These are phyloP conservation scores for Tetrapedia diversipes DNA, from an alignment of 2,888 invertebrate genomes.

Conservation along the genomic window DNA sequence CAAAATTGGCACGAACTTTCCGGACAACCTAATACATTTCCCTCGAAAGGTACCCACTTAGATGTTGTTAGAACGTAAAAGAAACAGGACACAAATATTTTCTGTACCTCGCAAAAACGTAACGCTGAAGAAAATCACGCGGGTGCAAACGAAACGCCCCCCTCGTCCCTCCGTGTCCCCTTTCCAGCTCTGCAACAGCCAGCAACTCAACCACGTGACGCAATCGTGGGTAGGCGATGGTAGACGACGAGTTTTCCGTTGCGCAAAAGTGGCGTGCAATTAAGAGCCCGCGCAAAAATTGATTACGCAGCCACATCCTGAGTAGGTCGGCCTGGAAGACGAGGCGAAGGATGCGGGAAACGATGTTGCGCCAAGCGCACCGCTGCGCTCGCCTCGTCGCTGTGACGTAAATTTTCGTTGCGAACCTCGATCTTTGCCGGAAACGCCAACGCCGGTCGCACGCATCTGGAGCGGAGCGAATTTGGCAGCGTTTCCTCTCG, in stretches of 20 bases:
- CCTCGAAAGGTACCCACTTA: too few species aligned
- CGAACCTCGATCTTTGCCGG: conserved; percentile 24
- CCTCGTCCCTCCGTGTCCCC: background rate
- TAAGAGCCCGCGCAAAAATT: conserved; percentile 42
- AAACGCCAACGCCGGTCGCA: conserved; percentile 14
- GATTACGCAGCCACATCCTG: conserved; percentile 56
- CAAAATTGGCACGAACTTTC: too few species aligned
- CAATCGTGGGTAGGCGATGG: conserved; percentile 11
- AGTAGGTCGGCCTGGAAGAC: conserved; percentile 27
- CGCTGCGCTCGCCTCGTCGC: conserved; percentile 23
- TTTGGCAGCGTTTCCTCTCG: conserved; percentile 19
- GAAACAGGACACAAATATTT: too few species aligned
- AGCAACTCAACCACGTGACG: background rate
- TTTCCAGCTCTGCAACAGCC: conserved; percentile 4
- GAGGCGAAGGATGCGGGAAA: conserved; percentile 46
- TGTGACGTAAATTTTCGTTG: conserved; percentile 40
- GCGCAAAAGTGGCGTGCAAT: conserved; percentile 20
- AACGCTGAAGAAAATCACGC: too few species aligned
- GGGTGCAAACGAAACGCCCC: too few species aligned
- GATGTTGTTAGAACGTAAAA: too few species aligned
- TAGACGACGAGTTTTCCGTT: conserved; percentile 21
- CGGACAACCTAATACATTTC: too few species aligned
- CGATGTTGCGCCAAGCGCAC: conserved; percentile 44
- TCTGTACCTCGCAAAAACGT: too few species aligned
- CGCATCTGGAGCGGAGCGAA: conserved; percentile 22